phyloP scores from a whole-genome alignment of 2,113 vertebrate species.

The Uropsilus gracilis region DNA sequence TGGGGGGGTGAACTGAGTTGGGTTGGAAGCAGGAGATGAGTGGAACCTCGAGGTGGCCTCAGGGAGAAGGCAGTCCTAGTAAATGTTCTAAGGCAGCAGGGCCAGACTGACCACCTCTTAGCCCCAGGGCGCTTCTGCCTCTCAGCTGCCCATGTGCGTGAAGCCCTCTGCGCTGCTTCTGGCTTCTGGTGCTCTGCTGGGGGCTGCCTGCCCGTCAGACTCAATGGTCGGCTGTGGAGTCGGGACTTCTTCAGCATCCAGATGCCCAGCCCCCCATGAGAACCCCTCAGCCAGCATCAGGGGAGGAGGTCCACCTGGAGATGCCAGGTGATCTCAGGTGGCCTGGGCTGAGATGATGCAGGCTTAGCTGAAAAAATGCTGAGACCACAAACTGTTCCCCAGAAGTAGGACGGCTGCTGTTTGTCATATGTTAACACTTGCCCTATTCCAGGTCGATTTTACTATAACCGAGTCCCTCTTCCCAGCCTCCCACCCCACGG shows the following conservation, averaged over 20 bases:
- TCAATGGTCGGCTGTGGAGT: neutral
- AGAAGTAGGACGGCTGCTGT: neutral
- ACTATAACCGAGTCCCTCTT: neutral
- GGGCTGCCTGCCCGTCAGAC: neutral
- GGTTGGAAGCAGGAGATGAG: neutral
- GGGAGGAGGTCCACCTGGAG: neutral
- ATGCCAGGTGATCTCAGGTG: too few species aligned
- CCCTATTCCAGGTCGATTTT: fast-evolving
- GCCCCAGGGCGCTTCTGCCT: neutral
- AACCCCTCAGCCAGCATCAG: neutral
- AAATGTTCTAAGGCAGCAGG: neutral
- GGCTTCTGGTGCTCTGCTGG: too few species aligned
- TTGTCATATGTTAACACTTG: neutral
- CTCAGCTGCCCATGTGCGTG: neutral
- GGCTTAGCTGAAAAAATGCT: neutral
- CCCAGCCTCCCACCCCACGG: too few species aligned
- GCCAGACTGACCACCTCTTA: neutral
- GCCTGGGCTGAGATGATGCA: neutral
- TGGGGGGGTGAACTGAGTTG: neutral
- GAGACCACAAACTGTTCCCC: neutral
- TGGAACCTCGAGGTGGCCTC: fast-evolving
- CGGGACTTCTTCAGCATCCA: neutral
- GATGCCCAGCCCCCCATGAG: neutral
- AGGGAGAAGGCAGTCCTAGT: too few species aligned
- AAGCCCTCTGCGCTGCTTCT: too few species aligned